Conservation (phyloP, 2,888 invertebrate genomes). For the Eremobia ochroleuca region DNA sequence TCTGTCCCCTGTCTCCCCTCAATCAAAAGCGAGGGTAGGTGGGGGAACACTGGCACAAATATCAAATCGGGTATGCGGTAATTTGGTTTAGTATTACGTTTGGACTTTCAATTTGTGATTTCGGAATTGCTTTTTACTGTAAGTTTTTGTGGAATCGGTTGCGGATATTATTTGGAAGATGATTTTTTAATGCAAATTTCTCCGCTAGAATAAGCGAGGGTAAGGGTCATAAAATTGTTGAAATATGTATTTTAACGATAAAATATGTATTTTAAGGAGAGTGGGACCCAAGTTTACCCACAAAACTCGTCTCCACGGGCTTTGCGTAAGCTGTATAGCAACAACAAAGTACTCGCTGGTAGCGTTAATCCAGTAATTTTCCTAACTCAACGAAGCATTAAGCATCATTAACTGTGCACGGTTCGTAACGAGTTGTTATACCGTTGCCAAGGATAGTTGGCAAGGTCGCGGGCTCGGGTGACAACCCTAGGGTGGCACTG, state of each 20-base stretch:
- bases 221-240: constrained; percentile 30
- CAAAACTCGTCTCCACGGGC: constrained; percentile 26
- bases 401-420: constrained; percentile 66
- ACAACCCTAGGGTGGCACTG: constrained; percentile 51
- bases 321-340: constrained; percentile 47
- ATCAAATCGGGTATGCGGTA: constrained; percentile 63
- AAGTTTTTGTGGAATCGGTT: constrained; percentile 42
- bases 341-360: constrained; percentile 54
- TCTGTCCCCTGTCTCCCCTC: constrained; percentile 68
- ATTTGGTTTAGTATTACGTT: constrained; percentile 67
- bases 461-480: constrained; percentile 61
- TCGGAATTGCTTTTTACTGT: constrained; percentile 58
- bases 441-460: constrained; percentile 65
- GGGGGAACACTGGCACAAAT: constrained; percentile 55
- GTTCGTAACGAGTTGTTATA: constrained; percentile 57
- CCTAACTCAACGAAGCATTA: constrained; percentile 68
- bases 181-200: constrained; percentile 37
- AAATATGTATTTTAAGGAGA: constrained; percentile 13
- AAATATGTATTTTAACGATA: constrained; percentile 44
- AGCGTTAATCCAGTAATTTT: constrained; percentile 68
- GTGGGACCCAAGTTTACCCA: constrained; percentile 5
- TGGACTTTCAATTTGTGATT: constrained; percentile 66
- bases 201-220: constrained; percentile 18
- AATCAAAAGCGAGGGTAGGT: constrained; percentile 54
- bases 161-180: constrained; percentile 44